Base-by-base conservation (phyloP, 2,797 vertebrate genomes). In the Amblyopsis hoosieri region DNA sequence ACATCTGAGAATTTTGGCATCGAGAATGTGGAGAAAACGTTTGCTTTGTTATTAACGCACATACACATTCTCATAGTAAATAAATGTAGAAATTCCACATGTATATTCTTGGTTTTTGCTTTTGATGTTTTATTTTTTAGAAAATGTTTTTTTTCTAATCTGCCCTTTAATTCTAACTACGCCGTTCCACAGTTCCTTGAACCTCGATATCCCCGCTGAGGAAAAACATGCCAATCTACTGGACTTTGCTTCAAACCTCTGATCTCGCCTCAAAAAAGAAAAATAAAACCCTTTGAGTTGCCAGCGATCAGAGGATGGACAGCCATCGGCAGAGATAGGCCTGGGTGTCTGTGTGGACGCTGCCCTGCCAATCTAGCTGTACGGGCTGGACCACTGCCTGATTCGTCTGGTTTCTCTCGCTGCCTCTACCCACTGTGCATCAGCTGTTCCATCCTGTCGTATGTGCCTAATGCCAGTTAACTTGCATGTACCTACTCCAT, bases 311-410 rank as follows among this genome's bases (percentile, higher is more conserved):
- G 60, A 85, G 69, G 68, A 82, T 11, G 68, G 87, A 84, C 85
- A 83, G 88, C 78, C 72, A 73, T 76, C 75, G 19, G 4, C 57
- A 66, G 72, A 84, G 78, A 80, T 80, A 85, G 78, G 83, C 75
- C 68, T 64, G 67, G 62, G 58, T 76, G 79, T 81, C 77, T 85
- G 79, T 74, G 75, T 75, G 69, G 70, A 86, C 65, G 46, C 66
- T 70, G 0, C 50, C 60, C 82, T 87, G 85, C 79, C 86, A 86
- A 78, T 87, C 83, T 71, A 73, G 61, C 84, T 82, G 78, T 83
- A 63, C 50, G 59, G 66, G 56, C 72, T 78, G 81, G 81, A 78
- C 67, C 78, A 71, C 69, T 73, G 71, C 77, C 79, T 68, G 76
- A 84, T 85, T 81, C 66, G 60, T 81, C 72, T 64, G 64, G 63